phyloP scores from a whole-genome alignment of 2,113 vertebrate species.

The Stomatorhinus ivindoensis region DNA sequence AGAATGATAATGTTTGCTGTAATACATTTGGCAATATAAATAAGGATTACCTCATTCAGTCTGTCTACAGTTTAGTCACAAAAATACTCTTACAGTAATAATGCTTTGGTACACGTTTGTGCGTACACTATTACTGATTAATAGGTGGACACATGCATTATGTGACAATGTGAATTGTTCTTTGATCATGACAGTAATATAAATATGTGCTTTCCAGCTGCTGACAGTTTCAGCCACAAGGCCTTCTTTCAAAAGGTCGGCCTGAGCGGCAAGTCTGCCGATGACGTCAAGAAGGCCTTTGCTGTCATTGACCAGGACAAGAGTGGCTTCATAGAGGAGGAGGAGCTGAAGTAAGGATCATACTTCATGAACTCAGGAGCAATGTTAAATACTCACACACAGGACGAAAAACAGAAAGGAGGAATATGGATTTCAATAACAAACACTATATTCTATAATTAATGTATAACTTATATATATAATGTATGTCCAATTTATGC shows the following conservation, averaged over 20 bases:
- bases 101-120: not conserved
- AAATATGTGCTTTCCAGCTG: slow-evolving; percentile 53
- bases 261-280: slow-evolving; percentile 58
- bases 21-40: not conserved
- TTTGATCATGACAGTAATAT: not conserved
- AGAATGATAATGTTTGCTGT: not conserved
- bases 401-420: not conserved
- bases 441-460: not conserved
- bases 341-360: slow-evolving; percentile 65
- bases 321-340: slow-evolving; percentile 75
- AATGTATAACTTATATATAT: not conserved
- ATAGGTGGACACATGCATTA: not conserved
- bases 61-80: not conserved
- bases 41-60: not conserved
- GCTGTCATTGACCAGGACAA: slow-evolving; percentile 73
- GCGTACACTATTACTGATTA: not conserved
- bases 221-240: slow-evolving; percentile 70
- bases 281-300: slow-evolving; percentile 66
- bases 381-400: not conserved
- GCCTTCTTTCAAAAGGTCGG: slow-evolving; percentile 67
- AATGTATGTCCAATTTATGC: not conserved
- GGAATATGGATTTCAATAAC: not conserved
- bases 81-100: not conserved
- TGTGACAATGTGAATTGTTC: not conserved
- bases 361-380: not conserved